These are phyloP conservation scores for Echeneis naucrates DNA, from an alignment of 2,797 vertebrate species.

Conservation along the genomic window DNA sequence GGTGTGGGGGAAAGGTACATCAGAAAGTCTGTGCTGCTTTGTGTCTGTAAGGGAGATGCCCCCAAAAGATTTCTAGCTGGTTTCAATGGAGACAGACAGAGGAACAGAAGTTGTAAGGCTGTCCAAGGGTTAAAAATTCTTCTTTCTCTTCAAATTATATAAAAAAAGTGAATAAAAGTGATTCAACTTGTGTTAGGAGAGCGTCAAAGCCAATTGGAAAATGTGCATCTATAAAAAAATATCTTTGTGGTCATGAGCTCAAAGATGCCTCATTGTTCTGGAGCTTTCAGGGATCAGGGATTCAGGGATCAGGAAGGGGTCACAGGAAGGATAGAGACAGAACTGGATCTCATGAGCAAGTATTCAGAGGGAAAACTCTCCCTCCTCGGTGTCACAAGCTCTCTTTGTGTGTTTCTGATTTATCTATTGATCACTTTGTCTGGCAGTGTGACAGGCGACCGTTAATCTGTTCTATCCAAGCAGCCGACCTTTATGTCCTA, in stretches of 20 bases:
- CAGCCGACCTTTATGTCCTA: slow-evolving; percentile 43
- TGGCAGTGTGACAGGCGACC: slow-evolving; percentile 20
- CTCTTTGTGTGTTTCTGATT: slow-evolving; percentile 7
- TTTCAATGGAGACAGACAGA: background rate
- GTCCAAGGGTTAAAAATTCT: background rate
- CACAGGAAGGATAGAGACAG: slow-evolving; percentile 11
- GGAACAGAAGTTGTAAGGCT: background rate
- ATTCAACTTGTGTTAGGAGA: background rate
- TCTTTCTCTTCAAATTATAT: background rate
- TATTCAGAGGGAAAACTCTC: background rate
- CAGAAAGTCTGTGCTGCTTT: background rate
- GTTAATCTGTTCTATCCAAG: slow-evolving; percentile 30
- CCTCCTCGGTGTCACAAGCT: slow-evolving; percentile 15
- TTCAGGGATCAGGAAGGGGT: slow-evolving; percentile 1
- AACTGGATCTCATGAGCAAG: slow-evolving; percentile 13
- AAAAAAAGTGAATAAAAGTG: slow-evolving; percentile 14
- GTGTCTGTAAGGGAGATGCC: background rate
- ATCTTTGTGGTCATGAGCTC: slow-evolving; percentile 17
- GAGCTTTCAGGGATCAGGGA: slow-evolving; percentile 29
- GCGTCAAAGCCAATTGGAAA: background rate
- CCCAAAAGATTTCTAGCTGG: background rate
- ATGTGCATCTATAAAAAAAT: background rate
- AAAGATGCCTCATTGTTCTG: slow-evolving; percentile 20
- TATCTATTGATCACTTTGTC: slow-evolving; percentile 49
- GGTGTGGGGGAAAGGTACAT: slow-evolving; percentile 97